These are phyloP conservation scores for Chiloscyllium punctatum DNA, from an alignment of 2,797 vertebrate genomes.

Conservation along the genomic window DNA sequence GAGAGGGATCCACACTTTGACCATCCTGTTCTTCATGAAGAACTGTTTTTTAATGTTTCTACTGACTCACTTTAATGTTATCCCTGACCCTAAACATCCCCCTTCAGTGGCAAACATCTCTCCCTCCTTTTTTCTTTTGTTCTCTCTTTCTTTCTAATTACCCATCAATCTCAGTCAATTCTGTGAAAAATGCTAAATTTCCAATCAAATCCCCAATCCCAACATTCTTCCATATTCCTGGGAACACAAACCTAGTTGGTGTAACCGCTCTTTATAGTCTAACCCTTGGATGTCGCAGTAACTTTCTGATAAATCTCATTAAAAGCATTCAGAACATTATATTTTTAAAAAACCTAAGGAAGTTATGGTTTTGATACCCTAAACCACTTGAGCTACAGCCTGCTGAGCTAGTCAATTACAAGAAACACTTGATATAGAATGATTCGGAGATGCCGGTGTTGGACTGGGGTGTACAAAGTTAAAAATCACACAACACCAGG, in stretches of 20 bases:
- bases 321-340: not conserved
- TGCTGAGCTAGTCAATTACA: not conserved
- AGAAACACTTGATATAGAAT: not conserved
- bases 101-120: not conserved
- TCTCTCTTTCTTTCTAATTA: too few species aligned
- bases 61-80: not conserved
- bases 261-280: not conserved
- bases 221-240: not conserved
- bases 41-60: not conserved
- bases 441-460: too few species aligned
- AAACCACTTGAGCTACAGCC: not conserved
- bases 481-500: too few species aligned
- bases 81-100: too few species aligned
- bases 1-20: not conserved
- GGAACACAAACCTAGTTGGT: not conserved
- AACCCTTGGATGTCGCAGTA: not conserved
- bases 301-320: not conserved
- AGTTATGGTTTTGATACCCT: not conserved
- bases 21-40: not conserved
- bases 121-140: too few species aligned
- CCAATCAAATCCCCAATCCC: not conserved
- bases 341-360: not conserved
- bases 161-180: not conserved
- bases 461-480: too few species aligned
- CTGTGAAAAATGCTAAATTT: not conserved